Base-by-base conservation (phyloP, 2,113 vertebrate species). In the Alces alces region DNA sequence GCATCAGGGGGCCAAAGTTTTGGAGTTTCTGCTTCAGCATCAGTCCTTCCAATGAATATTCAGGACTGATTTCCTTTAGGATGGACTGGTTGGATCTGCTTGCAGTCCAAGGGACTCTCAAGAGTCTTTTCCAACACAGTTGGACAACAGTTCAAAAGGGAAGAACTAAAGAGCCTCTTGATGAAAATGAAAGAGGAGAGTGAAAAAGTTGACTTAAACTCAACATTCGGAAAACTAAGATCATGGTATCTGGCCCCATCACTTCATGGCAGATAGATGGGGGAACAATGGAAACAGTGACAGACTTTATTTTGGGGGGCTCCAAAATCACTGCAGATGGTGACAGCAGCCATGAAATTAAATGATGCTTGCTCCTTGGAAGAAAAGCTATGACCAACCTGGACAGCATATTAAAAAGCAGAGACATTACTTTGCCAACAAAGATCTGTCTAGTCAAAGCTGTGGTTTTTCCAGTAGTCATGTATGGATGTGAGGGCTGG, bases 1-100 rank as follows among this genome's bases (percentile, higher is more conserved):
- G 1, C n/a, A 39, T 23, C 19, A 23, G n/a, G 66, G 0, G 0
- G n/a, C 66, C n/a, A 23, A 39, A 70, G 10, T 70, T 6, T 23
- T 70, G 9, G 66, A 39, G 66, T 70, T 70, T 70, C 66, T 6
- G 10, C 66, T 70, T 39, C 5, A 23, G 19, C 66, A 70, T 39
- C n/a, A 39, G n/a, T 70, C 66, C n/a, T 39, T 70, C n/a, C 66
- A 70, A 70, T 70, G 66, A 39, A 70, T 12, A 5, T 23, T 12
- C 8, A 39, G 19, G 66, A 23, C n/a, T 23, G 19, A 39, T 39
- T 23, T 39, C 19, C 66, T 70, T 70, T 70, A 70, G n/a, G 66
- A 70, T 70, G 66, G n/a, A 36, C 66, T 70, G 66, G 5, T 36
- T 70, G n/a, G 66, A 70, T 70, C 66, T 70, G 19, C n/a, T 70